A percentile compares a stretch with the other conserved stretches of the same genome.
phyloP scores from a whole-genome alignment of 2,113 vertebrate species.

The Centropristis striata region DNA sequence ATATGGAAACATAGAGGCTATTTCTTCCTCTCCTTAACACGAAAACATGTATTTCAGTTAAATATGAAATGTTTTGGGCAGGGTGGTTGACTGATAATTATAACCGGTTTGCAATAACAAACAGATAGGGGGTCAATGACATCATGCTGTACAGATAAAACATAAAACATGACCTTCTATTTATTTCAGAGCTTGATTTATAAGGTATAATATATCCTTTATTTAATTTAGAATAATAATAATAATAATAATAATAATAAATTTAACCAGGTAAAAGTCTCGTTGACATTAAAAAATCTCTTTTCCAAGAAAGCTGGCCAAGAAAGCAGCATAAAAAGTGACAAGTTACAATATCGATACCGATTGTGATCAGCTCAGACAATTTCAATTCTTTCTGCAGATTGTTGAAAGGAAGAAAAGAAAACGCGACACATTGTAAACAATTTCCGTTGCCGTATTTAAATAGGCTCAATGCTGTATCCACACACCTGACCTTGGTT shows the following conservation, averaged over 20 bases:
- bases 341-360: too few species aligned
- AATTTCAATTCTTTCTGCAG: too few species aligned
- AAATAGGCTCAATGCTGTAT: background rate
- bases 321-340: too few species aligned
- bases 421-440: background rate
- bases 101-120: slow-evolving; percentile 4
- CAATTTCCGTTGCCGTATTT: slow-evolving; percentile 3
- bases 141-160: slow-evolving; percentile 4
- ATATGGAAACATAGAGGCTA: background rate
- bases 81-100: background rate
- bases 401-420: too few species aligned
- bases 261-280: too few species aligned
- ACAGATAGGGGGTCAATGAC: slow-evolving; percentile 26
- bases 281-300: too few species aligned
- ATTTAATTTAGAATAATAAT: too few species aligned
- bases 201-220: background rate
- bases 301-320: too few species aligned
- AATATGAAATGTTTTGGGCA: background rate
- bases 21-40: background rate
- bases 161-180: background rate
- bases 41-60: background rate
- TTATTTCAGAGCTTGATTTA: background rate
- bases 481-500: slow-evolving; percentile 19
- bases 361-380: too few species aligned
- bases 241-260: too few species aligned